A percentile compares a stretch with the other conserved stretches of the same genome.
Conservation (phyloP, 23 tunicate genomes). For the Styela plicata region DNA sequence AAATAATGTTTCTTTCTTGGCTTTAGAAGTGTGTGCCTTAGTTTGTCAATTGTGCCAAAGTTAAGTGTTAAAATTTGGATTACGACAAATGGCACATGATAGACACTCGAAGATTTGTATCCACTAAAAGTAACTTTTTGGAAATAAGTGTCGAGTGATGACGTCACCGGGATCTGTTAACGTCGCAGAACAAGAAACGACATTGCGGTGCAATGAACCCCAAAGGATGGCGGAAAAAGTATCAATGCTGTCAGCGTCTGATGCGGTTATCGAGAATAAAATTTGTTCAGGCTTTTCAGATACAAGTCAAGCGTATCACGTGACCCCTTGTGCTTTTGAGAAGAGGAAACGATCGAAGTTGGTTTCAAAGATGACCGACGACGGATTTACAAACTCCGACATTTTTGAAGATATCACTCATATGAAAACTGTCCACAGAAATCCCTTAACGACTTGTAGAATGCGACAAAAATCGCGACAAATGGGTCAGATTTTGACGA, state of each 20-base stretch:
- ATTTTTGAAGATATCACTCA: slow-evolving; percentile 25
- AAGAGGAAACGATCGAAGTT: neutral
- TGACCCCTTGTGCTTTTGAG: slow-evolving; percentile 18
- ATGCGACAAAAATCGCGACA: neutral
- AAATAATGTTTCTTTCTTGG: neutral
- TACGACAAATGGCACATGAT: neutral
- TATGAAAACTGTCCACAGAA: neutral
- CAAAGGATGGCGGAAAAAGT: neutral
- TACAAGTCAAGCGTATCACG: slow-evolving; percentile 9
- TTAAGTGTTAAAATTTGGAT: neutral
- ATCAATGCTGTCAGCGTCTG: neutral
- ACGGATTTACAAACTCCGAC: neutral
- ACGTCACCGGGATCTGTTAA: neutral
- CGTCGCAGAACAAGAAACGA: neutral
- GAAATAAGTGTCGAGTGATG: neutral
- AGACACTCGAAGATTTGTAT: neutral
- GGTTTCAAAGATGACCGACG: neutral
- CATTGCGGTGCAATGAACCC: neutral
- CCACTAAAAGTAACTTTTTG: neutral
- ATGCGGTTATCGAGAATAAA: neutral
- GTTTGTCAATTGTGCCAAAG: neutral
- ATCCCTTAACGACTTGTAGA: neutral
- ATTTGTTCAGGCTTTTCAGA: slow-evolving; percentile 27
- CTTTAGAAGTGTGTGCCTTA: neutral
- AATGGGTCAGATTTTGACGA: too few relatives aligned